These are phyloP conservation scores for Nilaparvata lugens DNA, from an alignment of 1,140 invertebrate genomes.

Conservation along the genomic window DNA sequence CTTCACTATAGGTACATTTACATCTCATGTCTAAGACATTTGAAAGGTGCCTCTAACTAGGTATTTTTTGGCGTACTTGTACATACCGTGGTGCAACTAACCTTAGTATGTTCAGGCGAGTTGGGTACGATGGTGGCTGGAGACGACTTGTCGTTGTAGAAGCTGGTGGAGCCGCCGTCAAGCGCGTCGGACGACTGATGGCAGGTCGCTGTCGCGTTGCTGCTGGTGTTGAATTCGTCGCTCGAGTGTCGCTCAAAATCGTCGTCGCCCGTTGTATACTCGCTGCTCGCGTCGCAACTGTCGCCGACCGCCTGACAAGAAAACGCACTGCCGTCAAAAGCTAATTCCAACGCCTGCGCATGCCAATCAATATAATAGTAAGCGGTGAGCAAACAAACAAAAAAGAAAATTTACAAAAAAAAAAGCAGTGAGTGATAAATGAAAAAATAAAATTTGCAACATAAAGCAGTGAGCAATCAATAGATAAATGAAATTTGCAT, in stretches of 20 bases:
- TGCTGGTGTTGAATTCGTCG: constrained; percentile 58
- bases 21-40: no score
- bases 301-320: constrained; percentile 34
- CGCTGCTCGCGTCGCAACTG: constrained; percentile 80
- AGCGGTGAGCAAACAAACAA: no score
- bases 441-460: no score
- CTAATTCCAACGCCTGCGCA: background rate
- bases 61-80: no score
- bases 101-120: constrained; percentile 19
- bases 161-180: constrained; percentile 13
- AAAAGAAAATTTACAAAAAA: no score
- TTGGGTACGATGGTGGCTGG: background rate
- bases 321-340: background rate
- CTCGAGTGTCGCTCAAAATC: constrained; percentile 57
- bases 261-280: constrained; percentile 69
- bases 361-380: background rate
- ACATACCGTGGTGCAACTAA: background rate
- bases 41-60: no score
- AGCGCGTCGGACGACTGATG: constrained; percentile 32
- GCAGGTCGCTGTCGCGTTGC: constrained; percentile 51
- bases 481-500: no score
- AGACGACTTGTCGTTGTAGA: constrained; percentile 14
- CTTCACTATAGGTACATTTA: no score
- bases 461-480: no score
- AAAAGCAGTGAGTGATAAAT: no score